phyloP scores from a whole-genome alignment of 2,113 vertebrate genomes.

The Typhlomys cinereus region DNA sequence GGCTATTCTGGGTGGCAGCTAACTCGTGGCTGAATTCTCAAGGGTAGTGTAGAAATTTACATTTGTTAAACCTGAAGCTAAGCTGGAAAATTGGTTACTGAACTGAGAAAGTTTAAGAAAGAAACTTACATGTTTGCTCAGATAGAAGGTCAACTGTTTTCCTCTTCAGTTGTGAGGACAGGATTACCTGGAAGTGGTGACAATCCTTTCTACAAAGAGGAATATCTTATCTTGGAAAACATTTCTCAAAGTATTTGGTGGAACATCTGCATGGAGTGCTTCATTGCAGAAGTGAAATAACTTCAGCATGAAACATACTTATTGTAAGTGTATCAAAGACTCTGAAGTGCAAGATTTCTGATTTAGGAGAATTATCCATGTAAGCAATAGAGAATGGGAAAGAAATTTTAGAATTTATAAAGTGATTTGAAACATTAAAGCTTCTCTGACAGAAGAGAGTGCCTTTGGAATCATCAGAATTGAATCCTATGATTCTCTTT shows the following conservation, averaged over 20 bases:
- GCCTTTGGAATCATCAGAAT: background rate
- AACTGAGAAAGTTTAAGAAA: slow-evolving; percentile 63
- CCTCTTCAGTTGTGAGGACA: slow-evolving; percentile 43
- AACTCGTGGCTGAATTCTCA: slow-evolving; percentile 49
- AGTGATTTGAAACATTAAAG: background rate
- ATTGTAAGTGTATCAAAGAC: background rate
- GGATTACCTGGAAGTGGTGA: slow-evolving; percentile 54
- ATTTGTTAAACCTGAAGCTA: slow-evolving; percentile 48
- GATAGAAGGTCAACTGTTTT: slow-evolving; percentile 57
- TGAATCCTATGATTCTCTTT: background rate
- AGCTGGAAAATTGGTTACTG: slow-evolving; percentile 52
- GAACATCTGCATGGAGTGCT: background rate
- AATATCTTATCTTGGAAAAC: slow-evolving; percentile 35
- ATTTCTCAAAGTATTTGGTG: background rate
- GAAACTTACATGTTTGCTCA: slow-evolving; percentile 50
- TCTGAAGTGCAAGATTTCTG: background rate
- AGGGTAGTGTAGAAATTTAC: background rate
- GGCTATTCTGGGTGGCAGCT: slow-evolving; percentile 35
- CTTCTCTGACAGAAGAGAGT: background rate
- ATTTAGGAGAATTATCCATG: background rate
- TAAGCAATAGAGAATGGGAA: background rate
- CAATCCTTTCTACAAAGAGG: slow-evolving; percentile 47
- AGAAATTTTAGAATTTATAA: background rate
- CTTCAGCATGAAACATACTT: background rate
- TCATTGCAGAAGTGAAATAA: background rate